These are phyloP conservation scores for Centropyge bicolor DNA, from an alignment of 2,797 vertebrate genomes.

Conservation along the genomic window DNA sequence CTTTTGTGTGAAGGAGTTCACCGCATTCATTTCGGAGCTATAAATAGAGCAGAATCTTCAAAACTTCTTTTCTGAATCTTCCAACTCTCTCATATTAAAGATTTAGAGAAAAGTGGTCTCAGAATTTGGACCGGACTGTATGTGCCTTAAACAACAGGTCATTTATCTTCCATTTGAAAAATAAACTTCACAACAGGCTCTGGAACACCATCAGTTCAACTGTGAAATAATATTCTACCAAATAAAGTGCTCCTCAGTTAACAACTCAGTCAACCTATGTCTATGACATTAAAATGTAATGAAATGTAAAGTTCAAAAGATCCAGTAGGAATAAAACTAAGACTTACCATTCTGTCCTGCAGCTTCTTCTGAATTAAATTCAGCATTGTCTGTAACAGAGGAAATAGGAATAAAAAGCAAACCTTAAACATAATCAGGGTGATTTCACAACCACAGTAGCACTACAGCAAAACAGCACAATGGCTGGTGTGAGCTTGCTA, in stretches of 20 bases:
- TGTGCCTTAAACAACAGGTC: background rate
- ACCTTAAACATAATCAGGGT: background rate
- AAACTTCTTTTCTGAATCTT: too few species aligned
- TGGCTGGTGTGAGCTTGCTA: background rate
- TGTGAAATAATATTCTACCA: background rate
- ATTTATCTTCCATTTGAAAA: background rate
- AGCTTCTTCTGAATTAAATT: slow-evolving; percentile 98
- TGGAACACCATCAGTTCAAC: background rate
- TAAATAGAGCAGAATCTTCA: too few species aligned
- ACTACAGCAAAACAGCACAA: background rate
- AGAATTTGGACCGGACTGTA: too few species aligned
- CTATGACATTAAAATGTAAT: background rate
- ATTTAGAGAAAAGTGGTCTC: too few species aligned
- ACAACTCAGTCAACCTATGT: background rate
- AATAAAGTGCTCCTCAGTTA: background rate
- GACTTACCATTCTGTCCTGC: slow-evolving; percentile 93
- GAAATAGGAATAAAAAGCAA: background rate
- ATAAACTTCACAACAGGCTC: background rate
- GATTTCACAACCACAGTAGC: background rate
- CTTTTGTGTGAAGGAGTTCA: too few species aligned
- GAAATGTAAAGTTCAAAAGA: background rate
- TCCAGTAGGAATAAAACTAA: background rate
- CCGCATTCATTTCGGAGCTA: too few species aligned
- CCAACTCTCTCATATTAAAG: too few species aligned
- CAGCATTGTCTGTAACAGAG: slow-evolving; percentile 92